These are phyloP conservation scores for Eilema sororculum DNA, from an alignment of 2,888 invertebrate species.

Conservation along the genomic window DNA sequence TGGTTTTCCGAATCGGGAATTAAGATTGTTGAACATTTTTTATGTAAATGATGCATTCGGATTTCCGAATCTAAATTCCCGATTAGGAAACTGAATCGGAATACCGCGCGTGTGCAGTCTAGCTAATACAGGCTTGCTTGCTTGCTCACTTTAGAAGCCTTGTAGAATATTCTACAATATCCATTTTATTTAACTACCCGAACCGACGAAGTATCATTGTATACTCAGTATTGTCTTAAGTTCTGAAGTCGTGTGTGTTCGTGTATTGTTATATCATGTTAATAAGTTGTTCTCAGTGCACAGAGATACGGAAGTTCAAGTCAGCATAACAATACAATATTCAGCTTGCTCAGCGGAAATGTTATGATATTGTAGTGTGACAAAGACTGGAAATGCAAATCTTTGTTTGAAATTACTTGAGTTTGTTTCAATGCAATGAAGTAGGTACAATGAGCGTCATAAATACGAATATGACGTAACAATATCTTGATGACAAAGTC, in stretches of 20 bases:
- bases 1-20: too few species aligned
- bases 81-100: too few species aligned
- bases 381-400: constrained; percentile 12
- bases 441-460: too few species aligned
- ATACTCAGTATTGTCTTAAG: background rate
- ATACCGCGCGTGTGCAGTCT: too few species aligned
- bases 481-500: too few species aligned
- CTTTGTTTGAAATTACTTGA: constrained; percentile 2
- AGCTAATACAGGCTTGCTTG: too few species aligned
- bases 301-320: constrained; percentile 30
- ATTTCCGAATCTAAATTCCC: too few species aligned
- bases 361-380: constrained; percentile 23
- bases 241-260: background rate
- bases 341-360: constrained; percentile 43
- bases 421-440: background rate
- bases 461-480: too few species aligned
- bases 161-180: background rate
- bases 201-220: background rate
- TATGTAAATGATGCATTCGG: too few species aligned
- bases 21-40: too few species aligned
- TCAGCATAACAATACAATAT: constrained; percentile 34
- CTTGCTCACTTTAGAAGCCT: background rate
- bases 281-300: constrained; percentile 4
- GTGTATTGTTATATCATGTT: constrained; percentile 10
- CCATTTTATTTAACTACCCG: too few species aligned